Evolutionary conservation across 2,888 invertebrate species (phyloP).

Genomic region (Drosophila birchii): DNA sequence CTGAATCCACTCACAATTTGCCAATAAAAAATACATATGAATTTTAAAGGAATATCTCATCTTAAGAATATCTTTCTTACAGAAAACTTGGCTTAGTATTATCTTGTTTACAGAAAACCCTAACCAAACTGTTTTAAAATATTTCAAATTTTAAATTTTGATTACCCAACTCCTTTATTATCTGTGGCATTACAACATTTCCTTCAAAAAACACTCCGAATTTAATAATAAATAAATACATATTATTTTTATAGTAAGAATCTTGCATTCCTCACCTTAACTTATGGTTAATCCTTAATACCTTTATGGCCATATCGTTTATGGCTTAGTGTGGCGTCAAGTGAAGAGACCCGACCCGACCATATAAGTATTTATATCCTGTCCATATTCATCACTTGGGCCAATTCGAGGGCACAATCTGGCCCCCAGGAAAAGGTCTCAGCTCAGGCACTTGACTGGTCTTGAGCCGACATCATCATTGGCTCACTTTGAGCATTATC

Average conservation of each 20-base stretch:
- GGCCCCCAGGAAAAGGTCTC: slow-evolving; percentile 13
- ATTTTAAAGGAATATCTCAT: no score
- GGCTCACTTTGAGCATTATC: slow-evolving; percentile 36
- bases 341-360: neutral
- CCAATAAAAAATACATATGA: no score
- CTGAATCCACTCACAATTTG: no score
- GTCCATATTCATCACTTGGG: slow-evolving; percentile 18
- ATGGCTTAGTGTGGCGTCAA: neutral
- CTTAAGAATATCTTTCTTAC: no score
- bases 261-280: neutral
- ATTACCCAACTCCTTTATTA: no score
- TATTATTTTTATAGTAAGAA: neutral
- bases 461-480: slow-evolving; percentile 22
- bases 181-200: no score
- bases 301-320: slow-evolving; percentile 4
- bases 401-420: slow-evolving; percentile 19
- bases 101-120: no score
- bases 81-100: no score
- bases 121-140: no score
- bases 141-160: no score
- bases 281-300: neutral
- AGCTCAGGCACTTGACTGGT: slow-evolving; percentile 15
- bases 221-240: neutral
- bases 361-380: neutral
- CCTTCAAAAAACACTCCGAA: no score